Base-by-base conservation (phyloP, 2,113 vertebrate genomes). In the Gymnocephalus cernua region DNA sequence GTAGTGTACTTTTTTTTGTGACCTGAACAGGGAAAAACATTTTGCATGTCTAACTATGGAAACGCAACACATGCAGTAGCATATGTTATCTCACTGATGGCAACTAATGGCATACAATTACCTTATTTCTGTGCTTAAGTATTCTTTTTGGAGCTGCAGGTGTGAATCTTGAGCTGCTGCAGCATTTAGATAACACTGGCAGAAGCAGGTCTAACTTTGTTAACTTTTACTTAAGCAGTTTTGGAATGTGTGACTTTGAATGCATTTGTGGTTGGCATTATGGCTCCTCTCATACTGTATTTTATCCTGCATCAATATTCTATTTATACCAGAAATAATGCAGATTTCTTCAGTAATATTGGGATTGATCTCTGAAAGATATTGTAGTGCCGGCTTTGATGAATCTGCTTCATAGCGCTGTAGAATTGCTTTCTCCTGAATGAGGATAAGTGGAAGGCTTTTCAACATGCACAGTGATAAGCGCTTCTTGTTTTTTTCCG, bases 391-490 rank as follows among this genome's bases (percentile, higher is more conserved):
- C 3, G 51, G 16, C 44, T 59, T 67, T 63, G 16, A 45, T 56
- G 9, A 61, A 29, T 48, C 35, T 64, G 27, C 18, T 29, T 56
- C 48, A 19, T 11, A 27, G 16, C 1, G 0, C 61, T 66, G 29
- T 32, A 35, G 48, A 73, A 69, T 59, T 23, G 70, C 8, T 59
- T 27, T 64, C 32, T 73, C 16, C 12, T 0, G 6, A 72, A 62
- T 58, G 47, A 25, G 19, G 51, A 66, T 64, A 35, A 19, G 56
- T 44, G 3, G 45, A 45, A 67, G 19, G 8, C 74, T 75, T 70
- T 69, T 80, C 58, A 80, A 51, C 61, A 18, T 45, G 45, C 58
- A 62, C 19, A 18, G 11, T 73, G 61, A 44, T 56, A 23, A 23
- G 25, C 29, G 19, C 65, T 56, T 29, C n/a, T 32, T 29, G 44